phyloP scores from a whole-genome alignment of 1,140 invertebrate genomes.

The Drosophila auraria region DNA sequence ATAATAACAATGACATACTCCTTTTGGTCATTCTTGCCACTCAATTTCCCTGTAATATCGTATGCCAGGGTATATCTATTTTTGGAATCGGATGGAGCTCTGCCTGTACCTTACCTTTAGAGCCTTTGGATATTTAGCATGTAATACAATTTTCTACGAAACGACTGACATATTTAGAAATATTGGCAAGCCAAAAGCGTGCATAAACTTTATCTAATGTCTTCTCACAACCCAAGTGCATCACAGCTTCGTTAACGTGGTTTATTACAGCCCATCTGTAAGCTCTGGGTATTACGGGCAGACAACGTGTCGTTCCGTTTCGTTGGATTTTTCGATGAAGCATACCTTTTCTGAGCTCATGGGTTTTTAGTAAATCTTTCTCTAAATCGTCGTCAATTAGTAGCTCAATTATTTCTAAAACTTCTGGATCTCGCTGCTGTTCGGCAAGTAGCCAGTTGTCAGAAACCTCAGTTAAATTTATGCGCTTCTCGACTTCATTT shows the following conservation, averaged over 20 bases:
- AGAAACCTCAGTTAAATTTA: background rate
- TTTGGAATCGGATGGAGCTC: constrained; percentile 10
- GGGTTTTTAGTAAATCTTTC: too few species aligned
- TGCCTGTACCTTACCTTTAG: constrained; percentile 6
- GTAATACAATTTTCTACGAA: constrained; percentile 9
- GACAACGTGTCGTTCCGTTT: constrained; percentile 2
- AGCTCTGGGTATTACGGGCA: constrained; percentile 7
- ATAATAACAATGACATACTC: constrained; percentile 8
- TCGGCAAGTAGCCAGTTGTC: too few species aligned
- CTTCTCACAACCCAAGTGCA: constrained; percentile 18
- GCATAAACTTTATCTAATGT: constrained; percentile 11
- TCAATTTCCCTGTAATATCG: constrained; percentile 20
- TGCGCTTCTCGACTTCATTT: too few species aligned
- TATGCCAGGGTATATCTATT: constrained; percentile 9
- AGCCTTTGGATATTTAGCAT: constrained; percentile 5
- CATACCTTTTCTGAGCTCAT: too few species aligned
- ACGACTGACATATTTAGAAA: too few species aligned
- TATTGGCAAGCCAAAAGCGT: too few species aligned
- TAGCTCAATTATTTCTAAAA: too few species aligned
- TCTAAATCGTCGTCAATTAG: too few species aligned
- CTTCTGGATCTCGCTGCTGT: too few species aligned
- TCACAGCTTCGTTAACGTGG: constrained; percentile 16
- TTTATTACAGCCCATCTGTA: constrained; percentile 20
- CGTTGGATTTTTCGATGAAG: background rate
- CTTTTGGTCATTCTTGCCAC: constrained; percentile 10